phyloP scores from a whole-genome alignment of 30 jellyfish, hydroid and myxozoan species.

The Nemopilema nomurai region DNA sequence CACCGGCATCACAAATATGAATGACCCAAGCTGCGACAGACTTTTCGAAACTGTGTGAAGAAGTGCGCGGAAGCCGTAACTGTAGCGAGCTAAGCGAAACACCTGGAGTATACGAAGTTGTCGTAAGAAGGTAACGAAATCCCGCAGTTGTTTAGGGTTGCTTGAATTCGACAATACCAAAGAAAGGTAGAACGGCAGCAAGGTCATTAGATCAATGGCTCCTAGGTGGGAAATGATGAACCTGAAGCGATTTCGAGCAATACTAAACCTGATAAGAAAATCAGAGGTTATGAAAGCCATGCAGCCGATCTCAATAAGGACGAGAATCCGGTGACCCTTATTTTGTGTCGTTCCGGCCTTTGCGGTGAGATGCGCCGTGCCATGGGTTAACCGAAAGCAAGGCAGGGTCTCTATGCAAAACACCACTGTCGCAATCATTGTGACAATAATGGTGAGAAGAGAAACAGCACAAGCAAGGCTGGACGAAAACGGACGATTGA shows the following conservation, averaged over 20 bases:
- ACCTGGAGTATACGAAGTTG: slow-evolving; percentile 65
- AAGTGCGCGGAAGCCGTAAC: slow-evolving; percentile 61
- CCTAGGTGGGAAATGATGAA: slow-evolving; percentile 54
- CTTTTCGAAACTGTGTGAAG: slow-evolving; percentile 49
- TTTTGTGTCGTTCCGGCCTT: background rate
- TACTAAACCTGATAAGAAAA: slow-evolving; percentile 17
- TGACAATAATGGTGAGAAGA: slow-evolving; percentile 13
- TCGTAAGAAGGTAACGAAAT: slow-evolving; percentile 3
- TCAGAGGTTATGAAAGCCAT: slow-evolving; percentile 47
- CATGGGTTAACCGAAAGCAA: background rate
- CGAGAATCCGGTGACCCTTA: slow-evolving; percentile 3
- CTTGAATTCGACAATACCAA: background rate
- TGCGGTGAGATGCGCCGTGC: background rate
- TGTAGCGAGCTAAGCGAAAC: slow-evolving; percentile 69
- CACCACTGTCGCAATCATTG: slow-evolving; percentile 21
- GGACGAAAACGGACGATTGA: slow-evolving; percentile 42
- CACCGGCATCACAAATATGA: slow-evolving; percentile 27
- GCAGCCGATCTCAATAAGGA: slow-evolving; percentile 29
- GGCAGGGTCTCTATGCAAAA: slow-evolving; percentile 72
- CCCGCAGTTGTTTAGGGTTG: background rate
- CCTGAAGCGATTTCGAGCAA: slow-evolving; percentile 28
- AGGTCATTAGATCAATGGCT: slow-evolving; percentile 45
- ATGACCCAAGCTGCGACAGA: slow-evolving; percentile 28
- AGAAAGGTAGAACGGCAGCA: slow-evolving; percentile 36
- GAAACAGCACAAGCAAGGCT: slow-evolving; percentile 9